Percentiles rank a stretch among this genome's conserved stretches.
Conservation (phyloP, 2,888 invertebrate genomes). For the Desoria tigrina region DNA sequence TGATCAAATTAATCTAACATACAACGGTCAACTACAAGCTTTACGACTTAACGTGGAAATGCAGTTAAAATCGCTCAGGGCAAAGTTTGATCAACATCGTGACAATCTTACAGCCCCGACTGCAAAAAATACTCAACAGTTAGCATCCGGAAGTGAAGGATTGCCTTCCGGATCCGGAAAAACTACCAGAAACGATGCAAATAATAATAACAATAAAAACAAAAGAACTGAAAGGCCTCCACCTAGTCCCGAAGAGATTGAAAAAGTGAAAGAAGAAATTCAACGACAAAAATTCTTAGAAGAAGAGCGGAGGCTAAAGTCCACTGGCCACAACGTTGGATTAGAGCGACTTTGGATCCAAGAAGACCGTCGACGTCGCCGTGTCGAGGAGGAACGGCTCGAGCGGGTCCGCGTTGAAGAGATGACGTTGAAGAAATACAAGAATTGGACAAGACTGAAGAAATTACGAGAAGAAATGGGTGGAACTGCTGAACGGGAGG, state of each 20-base stretch:
- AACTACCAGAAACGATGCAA: not conserved
- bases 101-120: no score
- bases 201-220: not conserved
- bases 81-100: constrained; percentile 16
- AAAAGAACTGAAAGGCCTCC: not conserved
- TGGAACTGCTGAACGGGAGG: constrained; percentile 17
- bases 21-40: not conserved
- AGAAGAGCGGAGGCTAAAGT: constrained; percentile 22
- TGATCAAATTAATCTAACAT: not conserved
- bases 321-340: constrained; percentile 8
- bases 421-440: constrained; percentile 26
- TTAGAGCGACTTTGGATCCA: constrained; percentile 22
- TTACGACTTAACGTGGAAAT: constrained; percentile 1
- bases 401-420: constrained; percentile 19
- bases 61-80: constrained; percentile 14
- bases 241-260: not conserved
- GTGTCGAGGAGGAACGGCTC: constrained; percentile 26
- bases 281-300: constrained; percentile 27
- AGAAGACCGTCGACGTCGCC: constrained; percentile 27
- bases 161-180: no score
- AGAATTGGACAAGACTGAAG: constrained; percentile 23
- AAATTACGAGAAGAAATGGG: constrained; percentile 25
- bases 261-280: constrained; percentile 31
- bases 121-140: not conserved
- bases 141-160: not conserved